Evolutionary conservation across 2,113 vertebrate genomes (phyloP), one percentile per base, ranked within the genome.

Genomic region (Gobiocypris rarus): DNA sequence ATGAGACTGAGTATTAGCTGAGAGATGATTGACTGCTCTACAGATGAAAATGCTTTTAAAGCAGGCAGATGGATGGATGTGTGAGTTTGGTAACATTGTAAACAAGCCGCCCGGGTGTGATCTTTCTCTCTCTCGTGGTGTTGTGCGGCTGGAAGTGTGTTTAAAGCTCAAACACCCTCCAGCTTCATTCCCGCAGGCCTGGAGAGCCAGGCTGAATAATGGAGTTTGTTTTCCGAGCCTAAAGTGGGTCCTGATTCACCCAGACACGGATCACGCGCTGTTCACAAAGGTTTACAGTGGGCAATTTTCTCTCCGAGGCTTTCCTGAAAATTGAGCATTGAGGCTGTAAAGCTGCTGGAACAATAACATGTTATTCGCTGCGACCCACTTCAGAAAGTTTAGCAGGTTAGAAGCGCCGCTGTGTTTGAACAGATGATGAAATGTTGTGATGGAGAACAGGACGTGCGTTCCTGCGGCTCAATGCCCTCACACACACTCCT

Each of bases 361-460:
- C 82, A 83, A 83, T 63, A 75, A 83, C 70, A 63, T n/a, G 28
- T 56, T 67, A 67, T 67, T 75, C 48, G 11, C 73, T 81, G 61
- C 63, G 19, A 15, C 15, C 50, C 28, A 52, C 75, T 75, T 28
- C 43, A 41, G 61, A 13, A 59, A 75, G 13, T 67, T 48, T 5
- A 22, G 0, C 17, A 13, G 24, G 11, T 26, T 5, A 75, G 38
- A 81, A 81, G 31, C 28, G 8, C 6, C 10, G 13, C 41, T 10
- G 10, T 24, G 75, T 31, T n/a, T 56, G 14, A 26, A 41, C 0
- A 58, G 24, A 77, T 67, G 28, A 31, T 31, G 3, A 28, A 58
- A 54, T 19, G 31, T 73, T 2, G 24, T 3, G 69, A 54, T 6
- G 15, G 15, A 48, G 45, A 48, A 13, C 11, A 14, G 50, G 50